Conservation (phyloP, 2,797 vertebrate species). For the Synaphobranchus kaupii region DNA sequence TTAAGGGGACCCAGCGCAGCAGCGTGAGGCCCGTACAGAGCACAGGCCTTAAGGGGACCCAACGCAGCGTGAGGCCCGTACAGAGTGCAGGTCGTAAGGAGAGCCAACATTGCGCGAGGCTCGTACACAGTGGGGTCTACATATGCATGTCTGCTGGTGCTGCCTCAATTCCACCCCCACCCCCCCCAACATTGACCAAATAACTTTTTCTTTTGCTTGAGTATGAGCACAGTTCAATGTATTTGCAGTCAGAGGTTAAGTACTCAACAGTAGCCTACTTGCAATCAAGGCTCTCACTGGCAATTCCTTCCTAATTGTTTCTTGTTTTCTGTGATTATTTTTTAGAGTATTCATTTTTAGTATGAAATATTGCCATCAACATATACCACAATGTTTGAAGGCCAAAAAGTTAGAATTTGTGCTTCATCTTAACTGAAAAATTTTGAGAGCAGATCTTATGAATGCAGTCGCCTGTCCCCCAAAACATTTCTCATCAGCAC, state of each 20-base stretch:
- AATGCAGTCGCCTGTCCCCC: not conserved
- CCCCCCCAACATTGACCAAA: not conserved
- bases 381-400: not conserved
- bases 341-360: not conserved
- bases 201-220: no score
- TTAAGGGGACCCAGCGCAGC: no score
- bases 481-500: not conserved
- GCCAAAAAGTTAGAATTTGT: not conserved
- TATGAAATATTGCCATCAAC: not conserved
- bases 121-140: no score
- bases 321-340: not conserved
- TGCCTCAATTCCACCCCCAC: not conserved
- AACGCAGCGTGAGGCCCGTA: no score
- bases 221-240: not conserved
- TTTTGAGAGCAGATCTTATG: not conserved
- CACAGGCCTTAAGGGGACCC: no score
- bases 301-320: no score
- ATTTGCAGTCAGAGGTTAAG: not conserved
- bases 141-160: not conserved
- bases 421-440: not conserved
- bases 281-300: no score
- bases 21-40: no score
- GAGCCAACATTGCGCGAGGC: no score
- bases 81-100: no score
- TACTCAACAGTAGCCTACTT: not conserved